Evolutionary conservation across 2,888 invertebrate genomes (phyloP).

Genomic region (Acanthoscelides obtectus): DNA sequence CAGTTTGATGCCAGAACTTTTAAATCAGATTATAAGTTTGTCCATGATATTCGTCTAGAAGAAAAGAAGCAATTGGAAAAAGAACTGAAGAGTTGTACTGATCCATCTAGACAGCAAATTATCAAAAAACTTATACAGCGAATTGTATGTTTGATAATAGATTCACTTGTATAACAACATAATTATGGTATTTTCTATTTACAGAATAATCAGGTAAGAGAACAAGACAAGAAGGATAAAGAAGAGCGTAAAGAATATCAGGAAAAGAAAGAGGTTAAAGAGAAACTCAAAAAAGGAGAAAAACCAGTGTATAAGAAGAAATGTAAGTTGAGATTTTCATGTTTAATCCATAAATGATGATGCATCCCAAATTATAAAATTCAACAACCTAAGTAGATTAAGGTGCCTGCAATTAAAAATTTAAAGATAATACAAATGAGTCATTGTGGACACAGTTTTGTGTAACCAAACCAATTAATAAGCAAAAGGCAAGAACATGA

Average conservation of each 20-base stretch:
- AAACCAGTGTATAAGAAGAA: constrained; percentile 69
- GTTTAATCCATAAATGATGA: too few relatives aligned
- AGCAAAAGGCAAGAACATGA: too few relatives aligned
- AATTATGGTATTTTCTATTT: constrained; percentile 15
- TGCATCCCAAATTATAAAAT: too few relatives aligned
- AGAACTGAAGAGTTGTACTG: constrained; percentile 56
- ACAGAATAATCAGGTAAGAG: constrained; percentile 71
- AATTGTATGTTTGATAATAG: constrained; percentile 46
- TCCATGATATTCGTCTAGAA: constrained; percentile 64
- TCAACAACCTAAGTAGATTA: too few relatives aligned
- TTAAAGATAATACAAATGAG: too few relatives aligned
- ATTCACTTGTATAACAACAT: too few relatives aligned
- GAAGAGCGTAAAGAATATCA: constrained; percentile 52
- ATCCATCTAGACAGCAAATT: constrained; percentile 59
- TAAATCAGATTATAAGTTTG: constrained; percentile 71
- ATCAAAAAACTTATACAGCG: constrained; percentile 70
- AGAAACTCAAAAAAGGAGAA: constrained; percentile 61
- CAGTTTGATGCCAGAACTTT: constrained; percentile 71
- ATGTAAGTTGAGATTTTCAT: constrained; percentile 61
- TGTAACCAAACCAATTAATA: too few relatives aligned
- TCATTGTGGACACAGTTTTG: too few relatives aligned
- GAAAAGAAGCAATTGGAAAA: constrained; percentile 63
- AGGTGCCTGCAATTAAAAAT: too few relatives aligned
- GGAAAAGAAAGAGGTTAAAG: constrained; percentile 55
- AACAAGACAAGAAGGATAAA: constrained; percentile 55